Evolutionary conservation across 1,140 invertebrate species (phyloP).

Genomic region (Aplysia californica): DNA sequence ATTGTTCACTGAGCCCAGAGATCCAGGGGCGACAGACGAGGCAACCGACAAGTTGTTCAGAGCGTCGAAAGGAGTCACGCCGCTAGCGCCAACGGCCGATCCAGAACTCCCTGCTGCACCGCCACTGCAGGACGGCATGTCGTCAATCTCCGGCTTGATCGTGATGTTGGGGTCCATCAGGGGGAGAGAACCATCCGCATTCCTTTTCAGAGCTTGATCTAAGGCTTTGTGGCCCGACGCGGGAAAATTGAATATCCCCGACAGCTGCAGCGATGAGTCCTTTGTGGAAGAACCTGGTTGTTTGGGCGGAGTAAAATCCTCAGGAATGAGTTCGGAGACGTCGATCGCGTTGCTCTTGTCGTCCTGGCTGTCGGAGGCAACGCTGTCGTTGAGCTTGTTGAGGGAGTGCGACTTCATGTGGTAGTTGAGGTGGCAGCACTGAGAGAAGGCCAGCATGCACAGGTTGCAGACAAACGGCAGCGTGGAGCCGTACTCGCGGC

Average conservation of each 20-base stretch:
- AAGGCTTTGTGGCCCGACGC: too few species aligned
- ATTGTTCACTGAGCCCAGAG: too few species aligned
- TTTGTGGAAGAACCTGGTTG: too few species aligned
- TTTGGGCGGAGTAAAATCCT: conserved; percentile 22
- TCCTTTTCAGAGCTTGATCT: background rate
- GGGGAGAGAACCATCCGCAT: background rate
- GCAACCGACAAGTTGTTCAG: background rate
- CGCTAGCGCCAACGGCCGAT: too few species aligned
- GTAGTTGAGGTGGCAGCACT: conserved; percentile 31
- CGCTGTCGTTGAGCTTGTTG: conserved; percentile 19
- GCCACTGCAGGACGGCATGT: background rate
- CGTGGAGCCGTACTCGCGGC: conserved; percentile 22
- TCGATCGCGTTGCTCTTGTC: conserved; percentile 23
- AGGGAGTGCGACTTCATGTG: conserved; percentile 27
- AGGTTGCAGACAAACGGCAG: conserved; percentile 27
- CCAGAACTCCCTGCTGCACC: background rate
- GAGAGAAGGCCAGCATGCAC: conserved; percentile 29
- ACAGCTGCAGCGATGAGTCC: too few species aligned
- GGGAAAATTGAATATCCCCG: too few species aligned
- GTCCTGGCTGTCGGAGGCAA: background rate
- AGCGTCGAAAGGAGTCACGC: too few species aligned
- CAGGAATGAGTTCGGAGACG: conserved; percentile 23
- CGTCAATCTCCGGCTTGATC: conserved; percentile 20
- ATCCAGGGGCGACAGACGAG: background rate
- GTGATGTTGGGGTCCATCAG: background rate